Evolutionary conservation across 2,888 invertebrate genomes (phyloP).

Genomic region (Malachius bipustulatus): DNA sequence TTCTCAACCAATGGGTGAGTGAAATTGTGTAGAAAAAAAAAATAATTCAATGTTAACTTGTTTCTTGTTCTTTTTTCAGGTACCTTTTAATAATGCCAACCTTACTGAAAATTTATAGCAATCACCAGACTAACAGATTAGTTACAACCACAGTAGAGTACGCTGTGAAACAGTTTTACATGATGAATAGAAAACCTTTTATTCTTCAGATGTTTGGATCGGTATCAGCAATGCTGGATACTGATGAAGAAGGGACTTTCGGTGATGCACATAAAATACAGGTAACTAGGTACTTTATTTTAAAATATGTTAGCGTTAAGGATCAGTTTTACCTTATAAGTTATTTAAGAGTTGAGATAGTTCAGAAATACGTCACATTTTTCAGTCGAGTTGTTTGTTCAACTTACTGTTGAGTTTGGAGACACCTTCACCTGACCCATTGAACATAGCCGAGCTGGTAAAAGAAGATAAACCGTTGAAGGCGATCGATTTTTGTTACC

Average conservation of each 20-base stretch:
- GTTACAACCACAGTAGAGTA: conserved; percentile 95
- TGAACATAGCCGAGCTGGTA: conserved; percentile 84
- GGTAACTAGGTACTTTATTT: too few relatives aligned
- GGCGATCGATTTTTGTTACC: conserved; percentile 97
- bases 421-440: conserved; percentile 86
- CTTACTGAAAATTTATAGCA: conserved; percentile 88
- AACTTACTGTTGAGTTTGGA: conserved; percentile 83
- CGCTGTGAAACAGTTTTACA: conserved; percentile 95
- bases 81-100: conserved; percentile 98
- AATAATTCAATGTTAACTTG: too few relatives aligned
- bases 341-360: too few relatives aligned
- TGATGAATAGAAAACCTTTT: conserved; percentile 95
- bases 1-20: conserved; percentile 89
- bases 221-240: conserved; percentile 90
- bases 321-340: too few relatives aligned
- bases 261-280: conserved; percentile 90
- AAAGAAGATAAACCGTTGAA: conserved; percentile 85
- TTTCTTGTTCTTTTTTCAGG: conserved; percentile 37
- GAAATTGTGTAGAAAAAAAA: too few relatives aligned
- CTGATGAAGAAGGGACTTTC: conserved; percentile 72
- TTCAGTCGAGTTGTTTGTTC: conserved; percentile 86
- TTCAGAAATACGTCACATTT: too few relatives aligned
- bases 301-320: too few relatives aligned
- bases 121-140: conserved; percentile 92
- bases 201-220: conserved; percentile 99